Base-by-base conservation (phyloP, 2,888 invertebrate genomes). In the Platynereis dumerilii region DNA sequence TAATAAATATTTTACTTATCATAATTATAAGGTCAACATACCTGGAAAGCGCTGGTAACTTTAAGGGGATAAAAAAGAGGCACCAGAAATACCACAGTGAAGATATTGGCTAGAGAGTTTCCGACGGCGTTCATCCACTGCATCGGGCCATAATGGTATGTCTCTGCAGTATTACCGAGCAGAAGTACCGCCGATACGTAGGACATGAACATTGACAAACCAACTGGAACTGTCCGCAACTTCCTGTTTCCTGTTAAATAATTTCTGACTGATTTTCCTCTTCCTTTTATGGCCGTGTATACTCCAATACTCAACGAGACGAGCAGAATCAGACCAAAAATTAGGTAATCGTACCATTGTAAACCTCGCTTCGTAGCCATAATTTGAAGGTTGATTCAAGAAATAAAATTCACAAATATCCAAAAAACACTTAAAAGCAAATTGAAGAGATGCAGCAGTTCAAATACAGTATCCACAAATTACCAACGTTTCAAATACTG, bases 201-300 rank as follows among this genome's bases (percentile, higher is more conserved):
- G 7, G 61, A 61, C 67, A 67, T 67, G 26, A 67, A 60, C 67
- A 67, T 65, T 12, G 67, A 67, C 54, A 65, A 22, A 3, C 65
- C 60, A 2, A 67, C 67, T 17, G 67, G 67, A 5, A 67, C 29
- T 17, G 53, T 53, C 2, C 53, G 48, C 62, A 67, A 29, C 12
- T 52, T 56, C 2, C 67, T 17, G 58, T 65, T 58, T n/a, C 59
- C 67, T 61, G 58, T 65, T 15, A 67, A 58, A 54, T 67, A 67
- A 17, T 65, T 58, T 27, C 61, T 61, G n/a, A 65, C 65, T 10
- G 67, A 60, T 5, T 29, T 52, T 28, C 45, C 42, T 1, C 55
- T 59, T 1, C 67, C 67, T 15, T 44, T 27, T 20, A 67, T 26
- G 24, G 57, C 61, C 42, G 22, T 48, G 48, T 65, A 67, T 1